Evolutionary conservation across 2,797 vertebrate species (phyloP).

Genomic region (Macropodus opercularis): DNA sequence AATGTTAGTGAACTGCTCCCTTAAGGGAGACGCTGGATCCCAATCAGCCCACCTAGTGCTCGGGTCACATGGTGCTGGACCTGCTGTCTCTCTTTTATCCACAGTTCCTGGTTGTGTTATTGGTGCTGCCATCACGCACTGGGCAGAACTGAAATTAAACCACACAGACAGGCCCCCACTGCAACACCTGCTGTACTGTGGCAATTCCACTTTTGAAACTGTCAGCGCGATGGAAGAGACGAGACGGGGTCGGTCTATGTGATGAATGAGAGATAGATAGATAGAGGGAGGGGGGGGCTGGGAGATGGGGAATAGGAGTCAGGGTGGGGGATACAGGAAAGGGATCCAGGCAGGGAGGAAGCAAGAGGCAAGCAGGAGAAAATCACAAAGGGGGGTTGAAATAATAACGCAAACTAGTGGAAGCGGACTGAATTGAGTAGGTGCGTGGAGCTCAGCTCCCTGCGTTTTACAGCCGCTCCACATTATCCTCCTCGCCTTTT

Average conservation of each 20-base stretch:
- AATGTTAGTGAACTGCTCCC: neutral
- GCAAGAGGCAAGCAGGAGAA: neutral
- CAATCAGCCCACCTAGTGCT: neutral
- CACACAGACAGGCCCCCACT: conserved; percentile 6
- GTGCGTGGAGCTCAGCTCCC: conserved; percentile 16
- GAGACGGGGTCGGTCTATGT: conserved; percentile 3
- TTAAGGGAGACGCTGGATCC: neutral
- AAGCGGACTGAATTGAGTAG: conserved; percentile 19
- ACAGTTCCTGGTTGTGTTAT: conserved; percentile 9
- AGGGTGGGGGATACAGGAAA: neutral
- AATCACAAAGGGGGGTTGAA: conserved; percentile 11
- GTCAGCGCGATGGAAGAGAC: conserved; percentile 24
- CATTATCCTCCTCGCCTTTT: neutral
- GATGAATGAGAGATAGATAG: conserved; percentile 38
- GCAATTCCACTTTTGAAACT: conserved; percentile 26
- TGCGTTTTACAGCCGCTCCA: conserved; percentile 5
- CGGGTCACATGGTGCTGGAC: neutral
- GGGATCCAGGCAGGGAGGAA: neutral
- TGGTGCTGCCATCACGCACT: conserved; percentile 3
- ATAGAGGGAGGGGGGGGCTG: conserved; percentile 7
- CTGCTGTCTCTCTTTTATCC: conserved; percentile 4
- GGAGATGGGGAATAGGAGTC: conserved; percentile 15
- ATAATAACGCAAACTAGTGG: conserved; percentile 22
- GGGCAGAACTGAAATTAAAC: conserved; percentile 16
- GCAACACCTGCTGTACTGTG: neutral